These are phyloP conservation scores for Ornithorhynchus anatinus DNA, from an alignment of 2,113 vertebrate genomes.

Conservation along the genomic window DNA sequence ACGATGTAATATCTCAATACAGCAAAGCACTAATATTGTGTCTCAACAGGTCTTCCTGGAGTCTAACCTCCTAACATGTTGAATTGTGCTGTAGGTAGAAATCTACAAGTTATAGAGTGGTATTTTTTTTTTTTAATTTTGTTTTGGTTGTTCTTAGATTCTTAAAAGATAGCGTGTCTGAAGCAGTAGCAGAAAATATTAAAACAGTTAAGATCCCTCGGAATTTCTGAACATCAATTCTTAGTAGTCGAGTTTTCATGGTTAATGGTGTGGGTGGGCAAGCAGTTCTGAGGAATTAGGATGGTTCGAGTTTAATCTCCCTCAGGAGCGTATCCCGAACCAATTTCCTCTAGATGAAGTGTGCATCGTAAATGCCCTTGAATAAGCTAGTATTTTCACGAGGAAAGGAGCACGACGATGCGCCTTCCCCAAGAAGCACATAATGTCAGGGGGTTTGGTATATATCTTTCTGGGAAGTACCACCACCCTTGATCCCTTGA, in stretches of 20 bases:
- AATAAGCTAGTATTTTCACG: constrained; percentile 23
- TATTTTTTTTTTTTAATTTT: no score
- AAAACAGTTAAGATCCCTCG: constrained; percentile 70
- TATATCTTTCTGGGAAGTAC: no score
- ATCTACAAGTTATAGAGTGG: no score
- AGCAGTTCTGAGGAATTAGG: constrained; percentile 33
- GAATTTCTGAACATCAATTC: constrained; percentile 54
- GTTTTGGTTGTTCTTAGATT: not conserved
- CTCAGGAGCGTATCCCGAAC: constrained; percentile 17
- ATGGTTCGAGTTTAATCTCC: constrained; percentile 37
- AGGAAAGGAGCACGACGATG: constrained; percentile 32
- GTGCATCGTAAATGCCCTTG: constrained; percentile 9
- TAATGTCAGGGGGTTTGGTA: constrained; percentile 48
- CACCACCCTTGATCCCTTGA: no score
- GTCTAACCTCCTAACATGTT: no score
- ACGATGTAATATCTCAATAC: not conserved
- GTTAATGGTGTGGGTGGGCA: constrained; percentile 26
- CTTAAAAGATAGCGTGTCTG: constrained; percentile 18
- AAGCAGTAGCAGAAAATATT: constrained; percentile 19
- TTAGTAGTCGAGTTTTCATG: constrained; percentile 22
- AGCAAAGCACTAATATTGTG: not conserved
- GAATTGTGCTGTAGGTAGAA: no score
- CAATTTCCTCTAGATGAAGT: constrained; percentile 1
- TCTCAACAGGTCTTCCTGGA: not conserved
- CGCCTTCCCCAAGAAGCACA: constrained; percentile 22